These are phyloP conservation scores for Ornithoptera priamus DNA, from an alignment of 2,888 invertebrate species.

Conservation along the genomic window DNA sequence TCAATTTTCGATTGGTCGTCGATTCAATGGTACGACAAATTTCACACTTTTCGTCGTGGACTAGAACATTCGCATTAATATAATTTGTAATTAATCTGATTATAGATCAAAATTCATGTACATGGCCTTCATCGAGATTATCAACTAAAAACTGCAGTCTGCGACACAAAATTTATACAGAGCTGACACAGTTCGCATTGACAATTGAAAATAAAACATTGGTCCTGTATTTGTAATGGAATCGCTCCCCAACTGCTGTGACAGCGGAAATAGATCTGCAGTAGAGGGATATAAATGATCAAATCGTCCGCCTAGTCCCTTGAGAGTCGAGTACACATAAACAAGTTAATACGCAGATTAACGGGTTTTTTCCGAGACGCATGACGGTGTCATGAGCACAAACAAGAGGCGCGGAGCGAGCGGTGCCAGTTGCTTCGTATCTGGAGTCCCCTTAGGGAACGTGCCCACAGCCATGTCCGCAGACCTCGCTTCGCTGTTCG, in stretches of 20 bases:
- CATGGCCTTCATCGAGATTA: slow-evolving; percentile 14
- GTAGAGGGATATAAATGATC: slow-evolving; percentile 74
- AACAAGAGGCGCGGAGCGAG: slow-evolving; percentile 78
- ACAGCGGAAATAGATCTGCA: slow-evolving; percentile 66
- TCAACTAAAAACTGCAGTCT: slow-evolving; percentile 4
- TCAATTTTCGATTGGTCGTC: slow-evolving; percentile 49
- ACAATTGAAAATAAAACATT: slow-evolving; percentile 50
- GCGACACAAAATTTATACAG: slow-evolving; percentile 9
- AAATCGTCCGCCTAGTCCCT: slow-evolving; percentile 32
- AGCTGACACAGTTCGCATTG: slow-evolving; percentile 25
- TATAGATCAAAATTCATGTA: slow-evolving; percentile 11
- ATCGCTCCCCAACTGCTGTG: slow-evolving; percentile 57
- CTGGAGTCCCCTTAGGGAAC: slow-evolving; percentile 77
- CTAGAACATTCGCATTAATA: slow-evolving; percentile 52
- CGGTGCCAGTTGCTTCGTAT: slow-evolving; percentile 77
- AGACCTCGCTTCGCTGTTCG: slow-evolving; percentile 94
- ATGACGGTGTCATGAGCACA: slow-evolving; percentile 80
- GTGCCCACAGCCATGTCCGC: slow-evolving; percentile 86
- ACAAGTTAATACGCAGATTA: slow-evolving; percentile 23
- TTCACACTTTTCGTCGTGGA: slow-evolving; percentile 53
- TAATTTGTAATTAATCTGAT: slow-evolving; percentile 36
- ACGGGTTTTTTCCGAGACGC: slow-evolving; percentile 40
- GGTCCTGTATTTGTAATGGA: slow-evolving; percentile 69
- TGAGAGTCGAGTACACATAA: slow-evolving; percentile 38
- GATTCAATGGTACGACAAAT: slow-evolving; percentile 54